Conservation (phyloP, 2,888 invertebrate genomes). For the Mythimna loreyi region DNA sequence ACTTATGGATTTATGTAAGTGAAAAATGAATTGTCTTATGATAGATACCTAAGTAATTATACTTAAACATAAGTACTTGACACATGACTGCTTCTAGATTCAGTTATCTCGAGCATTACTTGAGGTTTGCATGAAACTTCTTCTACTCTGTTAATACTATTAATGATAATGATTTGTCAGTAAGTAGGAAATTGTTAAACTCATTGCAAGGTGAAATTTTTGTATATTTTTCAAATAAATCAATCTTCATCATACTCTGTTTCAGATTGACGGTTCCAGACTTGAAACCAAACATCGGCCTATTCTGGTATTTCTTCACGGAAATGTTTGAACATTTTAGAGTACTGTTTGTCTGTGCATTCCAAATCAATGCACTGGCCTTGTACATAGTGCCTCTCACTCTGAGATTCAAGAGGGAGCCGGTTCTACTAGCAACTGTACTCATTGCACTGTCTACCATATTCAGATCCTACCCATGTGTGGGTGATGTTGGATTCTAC, state of each 20-base stretch:
- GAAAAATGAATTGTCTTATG: slow-evolving; percentile 9
- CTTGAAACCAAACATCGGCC: slow-evolving; percentile 98
- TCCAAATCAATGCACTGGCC: slow-evolving; percentile 98
- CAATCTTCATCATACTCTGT: slow-evolving; percentile 60
- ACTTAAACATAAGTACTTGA: background rate
- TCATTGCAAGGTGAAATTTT: background rate
- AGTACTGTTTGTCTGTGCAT: slow-evolving; percentile 98
- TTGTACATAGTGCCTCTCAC: slow-evolving; percentile 97
- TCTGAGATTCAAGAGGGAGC: slow-evolving; percentile 94
- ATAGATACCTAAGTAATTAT: too few species aligned
- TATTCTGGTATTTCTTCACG: slow-evolving; percentile 99
- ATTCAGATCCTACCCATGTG: slow-evolving; percentile 98
- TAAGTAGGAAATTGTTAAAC: background rate
- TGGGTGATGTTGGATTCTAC: slow-evolving; percentile 98
- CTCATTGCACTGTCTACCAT: slow-evolving; percentile 96
- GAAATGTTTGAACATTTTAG: slow-evolving; percentile 99
- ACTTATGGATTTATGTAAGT: slow-evolving; percentile 96
- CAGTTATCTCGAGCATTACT: too few species aligned
- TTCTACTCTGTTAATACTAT: background rate
- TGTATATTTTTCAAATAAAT: background rate
- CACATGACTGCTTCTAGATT: background rate
- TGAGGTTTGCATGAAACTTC: background rate
- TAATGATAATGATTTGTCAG: background rate
- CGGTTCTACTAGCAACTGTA: slow-evolving; percentile 95
- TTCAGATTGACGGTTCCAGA: slow-evolving; percentile 97